Evolutionary conservation across 2,797 vertebrate species (phyloP).

Genomic region (Arremon brunneinucha): DNA sequence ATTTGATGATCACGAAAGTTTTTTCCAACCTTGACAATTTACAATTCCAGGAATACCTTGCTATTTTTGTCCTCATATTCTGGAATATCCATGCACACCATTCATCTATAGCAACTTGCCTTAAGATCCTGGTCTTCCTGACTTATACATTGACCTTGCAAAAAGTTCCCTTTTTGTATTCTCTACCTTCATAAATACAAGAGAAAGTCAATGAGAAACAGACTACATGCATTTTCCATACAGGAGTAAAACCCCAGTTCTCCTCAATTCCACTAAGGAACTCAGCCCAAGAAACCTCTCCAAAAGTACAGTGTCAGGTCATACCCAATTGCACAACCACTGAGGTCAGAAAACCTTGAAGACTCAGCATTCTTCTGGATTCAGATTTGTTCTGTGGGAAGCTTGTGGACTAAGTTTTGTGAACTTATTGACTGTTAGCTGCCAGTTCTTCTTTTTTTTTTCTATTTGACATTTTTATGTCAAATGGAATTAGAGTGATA

Average conservation of each 20-base stretch:
- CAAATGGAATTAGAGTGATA: neutral
- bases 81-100: neutral
- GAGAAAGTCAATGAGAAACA: neutral
- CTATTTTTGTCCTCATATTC: neutral
- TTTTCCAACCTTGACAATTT: neutral
- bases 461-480: neutral
- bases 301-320: neutral
- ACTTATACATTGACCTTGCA: neutral
- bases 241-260: rapidly evolving
- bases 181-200: neutral
- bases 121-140: neutral
- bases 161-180: neutral
- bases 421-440: neutral
- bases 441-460: neutral
- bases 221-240: rapidly evolving
- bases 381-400: neutral
- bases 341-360: neutral
- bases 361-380: neutral
- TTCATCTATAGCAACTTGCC: neutral
- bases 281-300: neutral
- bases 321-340: rapidly evolving
- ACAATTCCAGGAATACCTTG: neutral
- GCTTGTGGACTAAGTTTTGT: neutral
- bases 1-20: neutral
- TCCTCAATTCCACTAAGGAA: neutral